Evolutionary conservation across 2,113 vertebrate species (phyloP).

Genomic region (Lamprologus sp.): DNA sequence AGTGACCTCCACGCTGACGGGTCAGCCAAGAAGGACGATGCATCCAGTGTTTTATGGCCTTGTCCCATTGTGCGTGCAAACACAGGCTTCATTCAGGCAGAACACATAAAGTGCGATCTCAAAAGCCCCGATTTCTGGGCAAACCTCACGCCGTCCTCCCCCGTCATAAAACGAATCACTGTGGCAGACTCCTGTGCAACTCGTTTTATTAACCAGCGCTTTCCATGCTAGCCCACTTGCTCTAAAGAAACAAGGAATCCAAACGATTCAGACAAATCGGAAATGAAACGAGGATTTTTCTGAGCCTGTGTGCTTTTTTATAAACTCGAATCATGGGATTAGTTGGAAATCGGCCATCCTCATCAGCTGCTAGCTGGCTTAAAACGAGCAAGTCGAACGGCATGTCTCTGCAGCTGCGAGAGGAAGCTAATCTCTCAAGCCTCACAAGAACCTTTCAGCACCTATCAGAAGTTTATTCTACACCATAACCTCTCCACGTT

Average conservation of each 20-base stretch:
- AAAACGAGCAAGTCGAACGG: background rate
- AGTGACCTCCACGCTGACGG: background rate
- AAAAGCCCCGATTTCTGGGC: slow-evolving; percentile 37
- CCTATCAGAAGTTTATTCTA: slow-evolving; percentile 18
- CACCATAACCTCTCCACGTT: slow-evolving; percentile 13
- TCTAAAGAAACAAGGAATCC: background rate
- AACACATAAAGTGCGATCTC: slow-evolving; percentile 36
- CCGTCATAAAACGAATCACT: slow-evolving; percentile 32
- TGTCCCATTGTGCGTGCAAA: slow-evolving; percentile 30
- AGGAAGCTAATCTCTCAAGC: background rate
- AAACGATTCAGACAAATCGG: background rate
- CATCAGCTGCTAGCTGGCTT: background rate
- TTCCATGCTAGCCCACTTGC: background rate
- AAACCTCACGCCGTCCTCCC: slow-evolving; percentile 21
- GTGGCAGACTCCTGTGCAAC: slow-evolving; percentile 1
- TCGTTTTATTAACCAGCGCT: background rate
- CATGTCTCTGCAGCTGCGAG: background rate
- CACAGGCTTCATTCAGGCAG: slow-evolving; percentile 42
- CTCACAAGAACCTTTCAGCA: slow-evolving; percentile 33
- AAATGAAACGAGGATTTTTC: background rate
- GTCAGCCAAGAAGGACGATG: slow-evolving; percentile 13
- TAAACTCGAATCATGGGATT: background rate
- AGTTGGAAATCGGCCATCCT: background rate
- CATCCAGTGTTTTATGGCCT: slow-evolving; percentile 19
- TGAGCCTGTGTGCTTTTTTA: background rate